Evolutionary conservation across 2,113 vertebrate species (phyloP).

Genomic region (Emydura subglobosa): DNA sequence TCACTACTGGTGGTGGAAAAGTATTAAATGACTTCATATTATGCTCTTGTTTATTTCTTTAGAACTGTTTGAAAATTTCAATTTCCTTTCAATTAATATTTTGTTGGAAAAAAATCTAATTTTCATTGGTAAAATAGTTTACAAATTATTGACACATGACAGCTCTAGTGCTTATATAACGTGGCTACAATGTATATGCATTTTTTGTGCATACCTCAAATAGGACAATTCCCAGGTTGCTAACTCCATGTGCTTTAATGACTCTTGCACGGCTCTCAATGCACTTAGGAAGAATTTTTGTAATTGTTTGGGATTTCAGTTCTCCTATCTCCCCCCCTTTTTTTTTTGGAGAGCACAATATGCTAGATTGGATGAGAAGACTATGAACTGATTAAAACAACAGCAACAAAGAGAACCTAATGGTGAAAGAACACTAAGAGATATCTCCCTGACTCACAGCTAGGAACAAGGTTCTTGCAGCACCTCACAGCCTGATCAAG

Average conservation of each 20-base stretch:
- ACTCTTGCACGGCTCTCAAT: background rate
- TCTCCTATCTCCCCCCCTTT: too few relatives aligned
- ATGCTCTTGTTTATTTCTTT: background rate
- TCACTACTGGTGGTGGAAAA: background rate
- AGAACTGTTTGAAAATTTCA: background rate
- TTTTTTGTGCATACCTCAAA: background rate
- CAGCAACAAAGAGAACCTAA: background rate
- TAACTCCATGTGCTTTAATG: background rate
- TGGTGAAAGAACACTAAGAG: too few relatives aligned
- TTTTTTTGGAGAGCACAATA: background rate
- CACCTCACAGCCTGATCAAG: background rate
- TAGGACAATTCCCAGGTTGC: background rate
- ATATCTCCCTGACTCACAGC: background rate
- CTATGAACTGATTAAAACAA: background rate
- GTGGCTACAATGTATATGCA: background rate
- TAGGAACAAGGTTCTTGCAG: background rate
- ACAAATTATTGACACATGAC: background rate
- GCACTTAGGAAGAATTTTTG: background rate
- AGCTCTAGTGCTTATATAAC: background rate
- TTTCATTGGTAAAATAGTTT: background rate
- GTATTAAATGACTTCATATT: background rate
- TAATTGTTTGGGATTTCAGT: background rate
- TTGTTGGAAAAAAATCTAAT: background rate
- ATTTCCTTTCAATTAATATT: background rate
- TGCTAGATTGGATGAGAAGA: too few relatives aligned